phyloP scores from a whole-genome alignment of 1,140 invertebrate species.

The Dendrolimus kikuchii region DNA sequence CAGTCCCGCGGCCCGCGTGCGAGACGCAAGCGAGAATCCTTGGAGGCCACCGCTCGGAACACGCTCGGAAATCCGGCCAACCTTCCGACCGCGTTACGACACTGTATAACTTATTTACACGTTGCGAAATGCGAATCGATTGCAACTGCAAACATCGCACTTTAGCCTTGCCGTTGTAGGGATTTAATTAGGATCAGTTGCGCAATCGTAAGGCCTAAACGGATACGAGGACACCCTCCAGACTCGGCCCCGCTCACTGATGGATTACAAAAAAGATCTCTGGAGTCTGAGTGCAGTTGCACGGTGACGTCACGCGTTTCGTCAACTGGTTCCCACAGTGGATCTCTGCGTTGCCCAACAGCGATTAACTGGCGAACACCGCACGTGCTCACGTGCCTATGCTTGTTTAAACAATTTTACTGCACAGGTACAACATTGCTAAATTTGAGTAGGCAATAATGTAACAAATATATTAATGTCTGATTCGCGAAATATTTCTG shows the following conservation, averaged over 20 bases:
- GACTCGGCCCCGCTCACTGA: slow-evolving; percentile 47
- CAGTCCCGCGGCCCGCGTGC: slow-evolving; percentile 22
- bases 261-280: slow-evolving; percentile 47
- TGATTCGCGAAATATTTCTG: slow-evolving; percentile 9
- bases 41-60: slow-evolving; percentile 61
- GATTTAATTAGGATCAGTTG: slow-evolving; percentile 70
- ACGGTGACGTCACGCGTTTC: slow-evolving; percentile 31
- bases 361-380: slow-evolving; percentile 19
- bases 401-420: not conserved
- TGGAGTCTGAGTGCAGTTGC: slow-evolving; percentile 24
- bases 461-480: not conserved
- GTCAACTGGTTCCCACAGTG: slow-evolving; percentile 35
- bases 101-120: slow-evolving; percentile 65
- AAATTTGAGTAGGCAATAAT: too few species aligned
- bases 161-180: slow-evolving; percentile 63
- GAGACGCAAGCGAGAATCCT: slow-evolving; percentile 59
- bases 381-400: slow-evolving; percentile 15
- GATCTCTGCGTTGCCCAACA: slow-evolving; percentile 18
- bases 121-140: slow-evolving; percentile 70
- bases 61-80: slow-evolving; percentile 71
- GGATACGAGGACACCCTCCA: slow-evolving; percentile 61
- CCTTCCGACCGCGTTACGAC: slow-evolving; percentile 69
- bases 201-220: slow-evolving; percentile 55
- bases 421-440: too few species aligned
- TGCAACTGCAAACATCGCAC: slow-evolving; percentile 68